These are phyloP conservation scores for Orbicella faveolata DNA, from an alignment of 64 coral and sea anemone species.

Conservation along the genomic window DNA sequence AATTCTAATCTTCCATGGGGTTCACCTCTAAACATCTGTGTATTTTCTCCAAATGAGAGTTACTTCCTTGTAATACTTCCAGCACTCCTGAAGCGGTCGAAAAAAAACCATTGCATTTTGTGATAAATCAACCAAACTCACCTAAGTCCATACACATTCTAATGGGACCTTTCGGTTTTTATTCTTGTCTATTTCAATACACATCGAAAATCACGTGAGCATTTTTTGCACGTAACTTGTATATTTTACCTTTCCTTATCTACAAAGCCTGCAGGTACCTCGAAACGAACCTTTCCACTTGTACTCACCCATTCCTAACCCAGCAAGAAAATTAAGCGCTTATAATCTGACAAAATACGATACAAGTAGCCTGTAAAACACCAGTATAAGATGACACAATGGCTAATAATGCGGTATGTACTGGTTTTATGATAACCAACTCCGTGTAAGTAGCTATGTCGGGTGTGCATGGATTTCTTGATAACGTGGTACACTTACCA, in stretches of 20 bases:
- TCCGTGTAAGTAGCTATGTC: no score
- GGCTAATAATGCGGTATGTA: no score
- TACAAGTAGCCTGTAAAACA: no score
- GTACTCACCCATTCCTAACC: neutral
- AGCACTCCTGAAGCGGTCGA: slow-evolving; percentile 66
- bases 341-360: neutral
- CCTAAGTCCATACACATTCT: no score
- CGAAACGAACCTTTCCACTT: neutral
- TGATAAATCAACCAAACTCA: no score
- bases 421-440: no score
- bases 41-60: slow-evolving; percentile 95
- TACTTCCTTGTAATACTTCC: slow-evolving; percentile 89
- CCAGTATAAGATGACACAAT: no score
- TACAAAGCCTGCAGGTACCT: neutral
- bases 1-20: neutral
- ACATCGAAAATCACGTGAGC: neutral
- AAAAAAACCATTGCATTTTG: no score
- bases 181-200: no score
- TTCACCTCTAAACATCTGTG: slow-evolving; percentile 94
- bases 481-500: slow-evolving; percentile 35
- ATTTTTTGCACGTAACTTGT: neutral
- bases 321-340: neutral
- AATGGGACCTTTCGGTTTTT: no score
- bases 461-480: no score
- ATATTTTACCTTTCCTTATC: neutral